Evolutionary conservation across 2,888 invertebrate genomes (phyloP).

Genomic region (Agrotis clavis): DNA sequence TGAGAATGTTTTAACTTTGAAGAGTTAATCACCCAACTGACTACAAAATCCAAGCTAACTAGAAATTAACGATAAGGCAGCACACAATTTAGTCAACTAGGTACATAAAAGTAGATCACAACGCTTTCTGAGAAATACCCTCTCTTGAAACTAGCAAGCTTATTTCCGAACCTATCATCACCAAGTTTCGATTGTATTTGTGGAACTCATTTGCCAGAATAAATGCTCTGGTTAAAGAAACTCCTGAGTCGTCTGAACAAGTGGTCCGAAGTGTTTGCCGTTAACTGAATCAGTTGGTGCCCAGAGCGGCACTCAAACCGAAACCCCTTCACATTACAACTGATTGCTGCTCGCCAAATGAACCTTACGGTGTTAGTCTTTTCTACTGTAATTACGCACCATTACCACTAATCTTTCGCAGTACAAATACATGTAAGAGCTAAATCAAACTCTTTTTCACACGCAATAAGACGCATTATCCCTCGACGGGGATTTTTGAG

Average conservation of each 20-base stretch:
- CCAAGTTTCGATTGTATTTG: slow-evolving; percentile 22
- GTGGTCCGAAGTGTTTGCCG: slow-evolving; percentile 76
- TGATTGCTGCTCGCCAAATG: slow-evolving; percentile 87
- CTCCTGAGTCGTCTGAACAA: slow-evolving; percentile 50
- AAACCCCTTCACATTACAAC: slow-evolving; percentile 84
- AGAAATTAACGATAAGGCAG: background rate
- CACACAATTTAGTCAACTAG: background rate
- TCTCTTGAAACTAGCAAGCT: background rate
- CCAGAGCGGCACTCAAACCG: slow-evolving; percentile 75
- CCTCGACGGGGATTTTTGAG: slow-evolving; percentile 40
- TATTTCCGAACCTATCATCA: background rate
- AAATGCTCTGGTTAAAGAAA: slow-evolving; percentile 35
- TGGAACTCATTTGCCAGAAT: slow-evolving; percentile 21
- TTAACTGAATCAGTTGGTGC: slow-evolving; percentile 81
- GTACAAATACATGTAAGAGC: slow-evolving; percentile 60
- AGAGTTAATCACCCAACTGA: background rate
- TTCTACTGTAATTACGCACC: slow-evolving; percentile 90
- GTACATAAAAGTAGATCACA: background rate
- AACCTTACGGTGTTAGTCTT: slow-evolving; percentile 90
- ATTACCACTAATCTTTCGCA: slow-evolving; percentile 88
- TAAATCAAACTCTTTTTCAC: slow-evolving; percentile 70
- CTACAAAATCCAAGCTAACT: background rate
- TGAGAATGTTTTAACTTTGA: background rate
- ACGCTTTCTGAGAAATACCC: background rate
- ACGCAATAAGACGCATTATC: slow-evolving; percentile 72